Percentiles rank a stretch among this genome's conserved stretches.
Evolutionary conservation across 2,888 invertebrate genomes (phyloP).

Genomic region (Metalampra italica): DNA sequence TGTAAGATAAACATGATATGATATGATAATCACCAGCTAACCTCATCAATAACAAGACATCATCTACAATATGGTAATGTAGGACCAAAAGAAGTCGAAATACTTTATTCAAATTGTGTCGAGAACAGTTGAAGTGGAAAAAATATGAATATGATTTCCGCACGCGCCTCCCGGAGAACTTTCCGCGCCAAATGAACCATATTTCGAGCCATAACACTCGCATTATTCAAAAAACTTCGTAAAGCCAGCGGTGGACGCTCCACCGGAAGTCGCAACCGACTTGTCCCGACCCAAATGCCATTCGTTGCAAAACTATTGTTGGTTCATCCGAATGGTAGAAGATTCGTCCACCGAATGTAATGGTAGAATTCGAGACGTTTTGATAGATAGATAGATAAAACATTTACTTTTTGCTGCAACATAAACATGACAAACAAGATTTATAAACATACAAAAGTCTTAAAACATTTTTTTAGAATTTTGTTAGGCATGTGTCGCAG

Average conservation of each 20-base stretch:
- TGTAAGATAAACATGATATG: background rate
- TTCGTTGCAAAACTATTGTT: too few species aligned
- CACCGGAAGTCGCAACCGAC: slow-evolving; percentile 14
- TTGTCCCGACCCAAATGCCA: background rate
- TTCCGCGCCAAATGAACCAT: slow-evolving; percentile 74
- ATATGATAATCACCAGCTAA: too few species aligned
- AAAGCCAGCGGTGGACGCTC: slow-evolving; percentile 19
- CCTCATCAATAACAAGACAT: slow-evolving; percentile 4
- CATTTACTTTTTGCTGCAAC: too few species aligned
- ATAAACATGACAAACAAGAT: too few species aligned
- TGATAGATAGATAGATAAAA: too few species aligned
- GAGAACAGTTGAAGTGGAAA: slow-evolving; percentile 71
- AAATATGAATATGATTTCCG: slow-evolving; percentile 76
- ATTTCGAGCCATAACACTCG: slow-evolving; percentile 73
- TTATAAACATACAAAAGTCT: too few species aligned
- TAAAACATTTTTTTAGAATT: too few species aligned
- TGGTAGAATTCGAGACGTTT: too few species aligned
- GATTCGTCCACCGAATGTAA: too few species aligned
- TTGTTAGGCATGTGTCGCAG: too few species aligned
- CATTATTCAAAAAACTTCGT: slow-evolving; percentile 62
- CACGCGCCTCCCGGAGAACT: slow-evolving; percentile 65
- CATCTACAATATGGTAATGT: slow-evolving; percentile 25
- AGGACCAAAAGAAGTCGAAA: slow-evolving; percentile 29
- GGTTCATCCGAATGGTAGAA: too few species aligned
- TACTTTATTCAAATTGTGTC: slow-evolving; percentile 67